Percentiles rank a stretch among this genome's conserved stretches.
These are phyloP conservation scores for Frankliniella fusca DNA, from an alignment of 2,888 invertebrate species.

Conservation along the genomic window DNA sequence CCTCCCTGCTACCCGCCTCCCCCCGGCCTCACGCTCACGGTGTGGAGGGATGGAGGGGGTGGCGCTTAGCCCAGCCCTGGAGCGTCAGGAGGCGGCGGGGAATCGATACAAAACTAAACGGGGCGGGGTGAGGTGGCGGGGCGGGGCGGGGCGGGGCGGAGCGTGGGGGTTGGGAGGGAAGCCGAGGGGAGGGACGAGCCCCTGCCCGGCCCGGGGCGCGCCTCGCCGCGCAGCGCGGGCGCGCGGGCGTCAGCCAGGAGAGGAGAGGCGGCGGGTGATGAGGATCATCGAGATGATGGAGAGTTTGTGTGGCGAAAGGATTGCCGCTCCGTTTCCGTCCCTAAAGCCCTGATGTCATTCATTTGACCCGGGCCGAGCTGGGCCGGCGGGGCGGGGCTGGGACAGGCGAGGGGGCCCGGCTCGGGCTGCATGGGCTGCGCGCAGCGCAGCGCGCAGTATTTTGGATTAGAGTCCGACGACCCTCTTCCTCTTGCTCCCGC, in stretches of 20 bases:
- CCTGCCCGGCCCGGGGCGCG: neutral
- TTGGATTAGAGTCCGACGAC: too few relatives aligned
- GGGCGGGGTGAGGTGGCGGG: neutral
- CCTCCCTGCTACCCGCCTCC: neutral
- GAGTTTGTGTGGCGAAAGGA: slow-evolving; percentile 1
- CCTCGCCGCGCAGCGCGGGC: neutral
- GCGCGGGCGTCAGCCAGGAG: neutral
- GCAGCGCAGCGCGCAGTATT: neutral
- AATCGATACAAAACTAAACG: slow-evolving; percentile 26
- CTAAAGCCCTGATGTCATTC: neutral
- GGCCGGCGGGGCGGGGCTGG: neutral
- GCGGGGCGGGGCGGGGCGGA: neutral
- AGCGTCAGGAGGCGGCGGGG: slow-evolving; percentile 2
- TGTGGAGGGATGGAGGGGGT: neutral
- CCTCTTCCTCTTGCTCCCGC: too few relatives aligned
- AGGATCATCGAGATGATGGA: slow-evolving; percentile 18
- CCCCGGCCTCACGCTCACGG: neutral
- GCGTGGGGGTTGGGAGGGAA: neutral
- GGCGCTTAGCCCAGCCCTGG: neutral
- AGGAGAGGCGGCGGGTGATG: neutral
- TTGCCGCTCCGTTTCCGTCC: neutral
- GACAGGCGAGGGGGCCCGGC: neutral
- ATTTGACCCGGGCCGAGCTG: neutral
- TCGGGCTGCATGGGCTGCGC: neutral
- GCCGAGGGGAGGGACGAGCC: neutral